Base-by-base conservation (phyloP, 2,113 vertebrate genomes). In the Tor tambroides region DNA sequence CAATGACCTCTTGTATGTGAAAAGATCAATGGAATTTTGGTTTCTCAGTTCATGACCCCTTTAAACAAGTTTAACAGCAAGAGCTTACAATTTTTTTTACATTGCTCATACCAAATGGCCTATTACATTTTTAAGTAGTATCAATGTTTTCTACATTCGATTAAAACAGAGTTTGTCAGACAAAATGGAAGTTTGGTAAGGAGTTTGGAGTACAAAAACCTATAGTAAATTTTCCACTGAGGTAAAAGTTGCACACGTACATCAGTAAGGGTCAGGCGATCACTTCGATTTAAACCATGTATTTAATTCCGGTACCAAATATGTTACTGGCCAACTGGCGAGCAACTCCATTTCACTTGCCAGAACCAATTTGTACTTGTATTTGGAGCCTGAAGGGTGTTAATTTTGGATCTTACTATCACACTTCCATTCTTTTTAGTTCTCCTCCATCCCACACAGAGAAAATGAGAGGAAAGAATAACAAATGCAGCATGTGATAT, bases 401-500 rank as follows among this genome's bases (percentile, higher is more conserved):
- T 67, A 2, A 63, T 54, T 49, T 38, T 67, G 23, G 49, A 74
- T 85, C 43, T 43, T 80, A 28, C 32, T 41, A 41, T 75, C 23
- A 12, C 81, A 67, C 30, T 65, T 80, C 69, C 26, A 28, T 75
- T 90, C 71, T 87, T 54, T 63, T 87, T 80, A 43, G 23, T 11
- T 56, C 77, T 76, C 35, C 61, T 87, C 82, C 30, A 49, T 86
- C 85, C 61, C 85, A 83, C 69, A 86, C 65, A 80, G 54, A 67
- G 35, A 63, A 76, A 63, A 75, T 14, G 56, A 74, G 67, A 83
- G 21, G 38, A 75, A 49, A 65, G 26, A 75, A 80, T n/a, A 43
- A 61, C 75, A 80, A 87, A 83, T 80, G 56, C 72, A 79, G 87
- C 4, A 43, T 80, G 89, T 87, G 87, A 86, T 76, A 77, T 87